A percentile compares a stretch with the other conserved stretches of the same genome.
phyloP scores from a whole-genome alignment of 1,140 invertebrate genomes.

The Ostrea edulis region DNA sequence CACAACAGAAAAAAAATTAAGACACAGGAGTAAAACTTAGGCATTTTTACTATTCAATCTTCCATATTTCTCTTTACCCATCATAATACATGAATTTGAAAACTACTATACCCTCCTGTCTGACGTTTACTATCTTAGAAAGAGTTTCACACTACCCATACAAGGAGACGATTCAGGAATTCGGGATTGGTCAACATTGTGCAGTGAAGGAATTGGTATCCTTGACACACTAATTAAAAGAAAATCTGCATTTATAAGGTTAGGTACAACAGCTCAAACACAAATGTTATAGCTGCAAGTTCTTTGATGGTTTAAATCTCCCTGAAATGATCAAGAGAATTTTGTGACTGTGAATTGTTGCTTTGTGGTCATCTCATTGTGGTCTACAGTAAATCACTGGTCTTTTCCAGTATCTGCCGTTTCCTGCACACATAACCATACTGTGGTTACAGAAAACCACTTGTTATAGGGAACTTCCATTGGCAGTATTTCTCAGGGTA shows the following conservation, averaged over 20 bases:
- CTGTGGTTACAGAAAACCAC: not conserved
- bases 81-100: too few relatives aligned
- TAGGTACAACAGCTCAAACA: too few relatives aligned
- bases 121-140: not conserved
- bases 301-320: not conserved
- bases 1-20: not conserved
- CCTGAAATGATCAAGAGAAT: not conserved
- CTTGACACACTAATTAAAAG: not conserved
- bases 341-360: not conserved
- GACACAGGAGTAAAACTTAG: too few relatives aligned
- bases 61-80: too few relatives aligned
- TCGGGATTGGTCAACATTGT: not conserved
- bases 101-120: too few relatives aligned
- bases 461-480: not conserved
- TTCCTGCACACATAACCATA: not conserved
- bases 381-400: not conserved
- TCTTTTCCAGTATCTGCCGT: not conserved
- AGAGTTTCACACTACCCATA: not conserved
- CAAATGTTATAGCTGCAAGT: not conserved
- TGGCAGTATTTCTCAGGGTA: not conserved
- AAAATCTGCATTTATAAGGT: too few relatives aligned
- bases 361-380: slow-evolving; percentile 3
- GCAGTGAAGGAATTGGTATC: not conserved
- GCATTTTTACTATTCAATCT: too few relatives aligned
- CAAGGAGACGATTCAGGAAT: not conserved